Conservation (phyloP, 2,888 invertebrate species). For the Portevinia maculata region DNA sequence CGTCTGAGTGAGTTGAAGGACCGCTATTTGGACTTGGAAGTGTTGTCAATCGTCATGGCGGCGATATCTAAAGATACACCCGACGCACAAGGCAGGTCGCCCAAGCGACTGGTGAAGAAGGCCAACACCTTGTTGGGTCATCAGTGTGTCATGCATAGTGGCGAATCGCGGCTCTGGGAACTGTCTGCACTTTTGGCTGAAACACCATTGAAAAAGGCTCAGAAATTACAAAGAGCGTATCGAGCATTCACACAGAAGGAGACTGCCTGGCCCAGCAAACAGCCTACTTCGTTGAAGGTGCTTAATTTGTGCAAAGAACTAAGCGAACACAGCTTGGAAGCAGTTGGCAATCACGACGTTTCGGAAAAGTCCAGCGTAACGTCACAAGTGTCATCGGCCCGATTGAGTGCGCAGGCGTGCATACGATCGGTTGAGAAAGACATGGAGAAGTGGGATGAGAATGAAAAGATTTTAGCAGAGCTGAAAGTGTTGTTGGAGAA, state of each 20-base stretch:
- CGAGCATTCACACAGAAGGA: constrained; percentile 88
- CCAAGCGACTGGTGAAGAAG: constrained; percentile 80
- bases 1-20: constrained; percentile 93
- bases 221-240: constrained; percentile 91
- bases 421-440: constrained; percentile 82
- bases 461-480: constrained; percentile 79
- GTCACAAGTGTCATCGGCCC: constrained; percentile 85
- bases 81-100: constrained; percentile 86
- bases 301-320: constrained; percentile 85
- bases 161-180: constrained; percentile 91
- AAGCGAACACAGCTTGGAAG: constrained; percentile 85
- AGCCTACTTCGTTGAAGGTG: constrained; percentile 86
- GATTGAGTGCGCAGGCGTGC: constrained; percentile 85
- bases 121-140: constrained; percentile 79
- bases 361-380: constrained; percentile 84
- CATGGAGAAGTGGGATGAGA: constrained; percentile 83
- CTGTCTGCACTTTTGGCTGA: constrained; percentile 89
- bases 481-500: constrained; percentile 78
- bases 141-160: constrained; percentile 84
- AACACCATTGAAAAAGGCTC: constrained; percentile 85
- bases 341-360: constrained; percentile 83
- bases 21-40: constrained; percentile 90
- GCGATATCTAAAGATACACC: constrained; percentile 86
- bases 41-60: constrained; percentile 88
- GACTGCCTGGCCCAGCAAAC: constrained; percentile 84